phyloP scores from a whole-genome alignment of 53 echinoderm and acorn worm species.

The Holothuria scabra region DNA sequence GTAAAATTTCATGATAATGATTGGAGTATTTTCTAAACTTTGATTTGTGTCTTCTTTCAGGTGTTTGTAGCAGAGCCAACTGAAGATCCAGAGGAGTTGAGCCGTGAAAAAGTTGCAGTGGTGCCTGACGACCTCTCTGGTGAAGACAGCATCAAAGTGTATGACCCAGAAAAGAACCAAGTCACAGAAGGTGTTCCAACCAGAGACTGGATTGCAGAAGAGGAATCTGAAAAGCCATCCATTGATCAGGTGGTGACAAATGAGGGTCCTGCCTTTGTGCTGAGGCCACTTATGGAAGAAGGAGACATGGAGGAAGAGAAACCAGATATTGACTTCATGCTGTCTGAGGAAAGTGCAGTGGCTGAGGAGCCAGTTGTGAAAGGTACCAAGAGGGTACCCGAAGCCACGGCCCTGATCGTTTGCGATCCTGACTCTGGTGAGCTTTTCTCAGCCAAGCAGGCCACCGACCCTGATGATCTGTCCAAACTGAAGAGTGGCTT shows the following conservation, averaged over 20 bases:
- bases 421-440: conserved; percentile 29
- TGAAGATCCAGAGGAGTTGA: conserved; percentile 60
- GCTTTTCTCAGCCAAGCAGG: conserved; percentile 25
- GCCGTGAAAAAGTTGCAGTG: conserved; percentile 53
- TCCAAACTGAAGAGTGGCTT: conserved; percentile 14
- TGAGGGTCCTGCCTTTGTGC: conserved; percentile 73
- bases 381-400: conserved; percentile 6
- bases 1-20: too few species aligned
- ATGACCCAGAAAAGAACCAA: conserved; percentile 64
- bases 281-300: conserved; percentile 32
- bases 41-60: too few species aligned
- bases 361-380: conserved; percentile 18
- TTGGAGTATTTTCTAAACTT: too few species aligned
- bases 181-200: conserved; percentile 61
- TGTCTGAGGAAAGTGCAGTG: conserved; percentile 21
- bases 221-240: too few species aligned
- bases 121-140: conserved; percentile 29
- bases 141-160: conserved; percentile 39
- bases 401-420: conserved; percentile 11
- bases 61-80: conserved; percentile 50
- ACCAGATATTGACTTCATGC: conserved; percentile 7
- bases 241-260: conserved; percentile 72
- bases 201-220: conserved; percentile 28
- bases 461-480: conserved; percentile 27
- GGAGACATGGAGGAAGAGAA: conserved; percentile 38